Base-by-base conservation (phyloP, 2,888 invertebrate genomes). In the Andrena fulva region DNA sequence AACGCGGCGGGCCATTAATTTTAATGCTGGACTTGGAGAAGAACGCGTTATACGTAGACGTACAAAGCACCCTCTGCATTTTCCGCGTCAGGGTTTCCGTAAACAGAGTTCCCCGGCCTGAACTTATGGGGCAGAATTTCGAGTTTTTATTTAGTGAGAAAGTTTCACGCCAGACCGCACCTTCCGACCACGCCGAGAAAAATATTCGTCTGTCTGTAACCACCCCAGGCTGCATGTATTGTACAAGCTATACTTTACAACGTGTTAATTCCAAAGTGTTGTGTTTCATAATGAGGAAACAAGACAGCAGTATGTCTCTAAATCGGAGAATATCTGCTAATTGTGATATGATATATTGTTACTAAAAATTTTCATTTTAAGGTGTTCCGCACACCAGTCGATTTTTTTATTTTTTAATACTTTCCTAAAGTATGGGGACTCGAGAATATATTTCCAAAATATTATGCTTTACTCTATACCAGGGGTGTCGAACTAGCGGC, bases 121-220 rank as follows among this genome's bases (percentile, higher is more conserved):
- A 92, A 92, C 91, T 92, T 91, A 91, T 90, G 88, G 89, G 81
- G 67, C 84, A 74, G 87, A 89, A 90, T 90, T 91, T 92, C 85
- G 87, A 91, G 88, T 92, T 93, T 93, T 93, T 92, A 92, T 93
- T 92, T 91, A 90, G 91, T 90, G 89, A 82, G 80, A 90, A 93
- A 93, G 91, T 93, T 93, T 90, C 85, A 82, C 87, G 63, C 84
- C 80, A 77, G 74, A 77, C 81, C 86, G 84, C 86, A 71, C 73
- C 80, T 85, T 80, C 84, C 84, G 80, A 68, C 78, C 76, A 84
- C 85, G 68, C 33, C 76, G 72, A 71, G 86, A 90, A 85, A 89
- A 89, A 90, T 89, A 90, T 88, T 89, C 82, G 72, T 87, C 82
- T 76, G 82, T 85, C 85, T 81, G 85, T 80, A 80, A 85, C 87